phyloP scores from a whole-genome alignment of 2,797 vertebrate genomes.

The Premnoplex brunnescens region DNA sequence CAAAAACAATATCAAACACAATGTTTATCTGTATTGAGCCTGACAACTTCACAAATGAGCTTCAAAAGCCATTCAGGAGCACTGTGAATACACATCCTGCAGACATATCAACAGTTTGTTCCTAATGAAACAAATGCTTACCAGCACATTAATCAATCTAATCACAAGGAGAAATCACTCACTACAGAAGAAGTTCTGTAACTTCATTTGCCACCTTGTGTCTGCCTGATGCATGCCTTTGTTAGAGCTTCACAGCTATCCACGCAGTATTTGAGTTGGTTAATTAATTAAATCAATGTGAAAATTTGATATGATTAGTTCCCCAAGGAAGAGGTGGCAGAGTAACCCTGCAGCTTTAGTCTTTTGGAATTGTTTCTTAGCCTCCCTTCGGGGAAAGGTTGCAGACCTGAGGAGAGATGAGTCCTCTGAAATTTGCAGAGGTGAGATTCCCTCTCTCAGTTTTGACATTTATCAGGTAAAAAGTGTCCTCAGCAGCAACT shows the following conservation, averaged over 20 bases:
- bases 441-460: not conserved
- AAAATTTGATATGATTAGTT: not conserved
- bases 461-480: not conserved
- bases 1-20: conserved; percentile 36
- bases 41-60: conserved; percentile 43
- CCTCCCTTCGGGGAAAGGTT: not conserved
- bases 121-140: conserved; percentile 26
- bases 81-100: not conserved
- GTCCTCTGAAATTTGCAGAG: not conserved
- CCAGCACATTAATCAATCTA: conserved; percentile 39
- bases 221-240: not conserved
- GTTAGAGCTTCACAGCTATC: not conserved
- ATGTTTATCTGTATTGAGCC: conserved; percentile 6
- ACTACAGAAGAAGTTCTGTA: not conserved
- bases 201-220: not conserved
- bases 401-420: not conserved
- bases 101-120: not conserved
- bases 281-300: not conserved
- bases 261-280: not conserved
- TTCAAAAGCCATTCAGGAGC: not conserved
- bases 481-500: not conserved
- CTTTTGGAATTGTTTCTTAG: not conserved
- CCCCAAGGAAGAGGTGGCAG: not conserved
- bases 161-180: conserved; percentile 27
- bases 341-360: not conserved